These are phyloP conservation scores for Lepus oiostolus DNA, from an alignment of 2,797 vertebrate genomes.

Conservation along the genomic window DNA sequence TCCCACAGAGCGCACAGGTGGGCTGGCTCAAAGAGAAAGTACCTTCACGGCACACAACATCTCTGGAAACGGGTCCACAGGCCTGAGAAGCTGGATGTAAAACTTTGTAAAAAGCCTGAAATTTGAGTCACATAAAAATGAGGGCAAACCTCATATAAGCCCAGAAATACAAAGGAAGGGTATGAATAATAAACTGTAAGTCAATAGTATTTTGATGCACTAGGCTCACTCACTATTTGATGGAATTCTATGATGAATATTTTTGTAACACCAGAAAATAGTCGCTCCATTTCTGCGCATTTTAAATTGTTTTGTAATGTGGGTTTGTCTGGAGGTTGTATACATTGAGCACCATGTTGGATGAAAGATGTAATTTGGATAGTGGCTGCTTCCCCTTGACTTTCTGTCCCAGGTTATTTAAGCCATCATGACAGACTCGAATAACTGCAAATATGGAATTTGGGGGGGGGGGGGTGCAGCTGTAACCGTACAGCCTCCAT, in stretches of 20 bases:
- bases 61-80: slow-evolving; percentile 19
- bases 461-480: not conserved
- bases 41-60: slow-evolving; percentile 47
- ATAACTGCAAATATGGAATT: not conserved
- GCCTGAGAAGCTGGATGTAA: not conserved
- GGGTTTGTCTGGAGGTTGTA: not conserved
- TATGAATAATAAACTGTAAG: slow-evolving; percentile 1
- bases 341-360: not conserved
- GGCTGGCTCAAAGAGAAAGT: slow-evolving; percentile 46
- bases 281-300: not conserved
- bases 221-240: slow-evolving; percentile 34
- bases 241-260: slow-evolving; percentile 18
- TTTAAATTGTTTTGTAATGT: slow-evolving; percentile 1
- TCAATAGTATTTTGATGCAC: not conserved
- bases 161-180: slow-evolving; percentile 23
- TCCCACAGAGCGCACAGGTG: slow-evolving; percentile 37
- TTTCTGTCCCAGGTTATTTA: not conserved
- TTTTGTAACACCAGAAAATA: slow-evolving; percentile 38
- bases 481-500: rapidly evolving
- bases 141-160: not conserved
- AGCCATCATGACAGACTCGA: not conserved
- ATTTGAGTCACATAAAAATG: slow-evolving; percentile 34
- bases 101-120: slow-evolving; percentile 19
- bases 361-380: not conserved
- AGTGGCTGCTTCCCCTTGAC: not conserved